phyloP scores from a whole-genome alignment of 2,797 vertebrate genomes.

The Gymnothorax reevesii region DNA sequence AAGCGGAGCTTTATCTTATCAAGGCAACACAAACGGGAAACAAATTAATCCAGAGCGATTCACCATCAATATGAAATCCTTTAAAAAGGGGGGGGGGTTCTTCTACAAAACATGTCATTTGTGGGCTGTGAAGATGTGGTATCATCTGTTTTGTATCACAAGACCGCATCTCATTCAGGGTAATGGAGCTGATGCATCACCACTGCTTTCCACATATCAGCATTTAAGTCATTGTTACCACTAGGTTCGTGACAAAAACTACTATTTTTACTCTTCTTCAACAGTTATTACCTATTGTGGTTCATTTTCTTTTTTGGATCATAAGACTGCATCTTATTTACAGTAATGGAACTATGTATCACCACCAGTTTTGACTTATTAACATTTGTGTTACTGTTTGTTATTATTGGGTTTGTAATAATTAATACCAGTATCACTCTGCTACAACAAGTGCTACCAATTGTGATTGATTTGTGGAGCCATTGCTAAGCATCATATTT shows the following conservation, averaged over 20 bases:
- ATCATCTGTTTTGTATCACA: neutral
- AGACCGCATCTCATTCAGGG: neutral
- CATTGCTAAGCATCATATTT: neutral
- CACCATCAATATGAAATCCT: constrained; percentile 20
- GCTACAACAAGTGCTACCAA: neutral
- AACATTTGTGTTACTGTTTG: neutral
- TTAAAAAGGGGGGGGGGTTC: neutral
- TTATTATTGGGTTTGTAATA: neutral
- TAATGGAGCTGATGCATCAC: neutral
- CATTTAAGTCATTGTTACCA: neutral
- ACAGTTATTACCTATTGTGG: too few species aligned
- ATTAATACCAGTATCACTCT: neutral
- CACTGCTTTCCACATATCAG: neutral
- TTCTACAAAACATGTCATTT: neutral
- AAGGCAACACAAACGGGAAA: constrained; percentile 77
- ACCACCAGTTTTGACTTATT: neutral
- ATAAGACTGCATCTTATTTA: neutral
- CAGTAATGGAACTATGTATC: neutral
- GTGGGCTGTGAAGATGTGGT: neutral
- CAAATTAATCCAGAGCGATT: constrained; percentile 71
- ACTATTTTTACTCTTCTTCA: neutral
- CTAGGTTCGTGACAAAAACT: neutral
- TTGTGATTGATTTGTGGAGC: neutral
- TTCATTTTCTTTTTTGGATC: neutral
- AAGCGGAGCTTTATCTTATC: constrained; percentile 77